Conservation (phyloP, 2,797 vertebrate genomes). For the Arrhamphus sclerolepis region DNA sequence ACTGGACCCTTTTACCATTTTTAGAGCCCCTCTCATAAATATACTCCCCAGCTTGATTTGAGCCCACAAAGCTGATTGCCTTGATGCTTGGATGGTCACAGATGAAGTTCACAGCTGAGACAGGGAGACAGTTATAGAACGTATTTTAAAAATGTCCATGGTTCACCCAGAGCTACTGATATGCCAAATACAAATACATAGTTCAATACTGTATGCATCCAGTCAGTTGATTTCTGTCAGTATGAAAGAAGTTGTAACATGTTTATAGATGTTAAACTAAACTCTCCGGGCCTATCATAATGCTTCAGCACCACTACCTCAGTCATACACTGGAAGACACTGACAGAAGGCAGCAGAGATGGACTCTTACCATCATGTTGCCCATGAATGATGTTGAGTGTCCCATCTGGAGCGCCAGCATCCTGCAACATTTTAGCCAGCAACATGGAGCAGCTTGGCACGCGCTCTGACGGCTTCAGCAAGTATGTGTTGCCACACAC, state of each 20-base stretch:
- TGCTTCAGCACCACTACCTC: neutral
- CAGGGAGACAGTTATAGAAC: neutral
- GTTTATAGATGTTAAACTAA: neutral
- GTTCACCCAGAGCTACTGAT: neutral
- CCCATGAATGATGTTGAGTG: constrained; percentile 93
- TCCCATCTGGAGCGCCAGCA: constrained; percentile 92
- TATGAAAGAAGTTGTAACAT: too few species aligned
- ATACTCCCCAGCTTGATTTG: constrained; percentile 95
- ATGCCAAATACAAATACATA: too few species aligned
- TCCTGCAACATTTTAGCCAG: constrained; percentile 93
- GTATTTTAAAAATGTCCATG: neutral
- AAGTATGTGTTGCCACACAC: constrained; percentile 96
- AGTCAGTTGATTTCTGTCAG: too few species aligned
- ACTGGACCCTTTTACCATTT: constrained; percentile 95
- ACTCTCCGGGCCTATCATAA: neutral
- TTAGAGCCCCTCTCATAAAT: constrained; percentile 94
- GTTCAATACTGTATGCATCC: too few species aligned
- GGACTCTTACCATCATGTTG: constrained; percentile 86
- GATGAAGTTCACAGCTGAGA: constrained; percentile 94
- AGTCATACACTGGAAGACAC: neutral
- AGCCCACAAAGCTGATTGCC: constrained; percentile 98
- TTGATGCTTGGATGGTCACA: constrained; percentile 93
- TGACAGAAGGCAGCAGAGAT: neutral
- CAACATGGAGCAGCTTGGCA: constrained; percentile 92
- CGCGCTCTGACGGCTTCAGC: constrained; percentile 94